Percentiles rank a stretch among this genome's conserved stretches.
These are phyloP conservation scores for Burhinus bistriatus DNA, from an alignment of 2,113 vertebrate species.

Conservation along the genomic window DNA sequence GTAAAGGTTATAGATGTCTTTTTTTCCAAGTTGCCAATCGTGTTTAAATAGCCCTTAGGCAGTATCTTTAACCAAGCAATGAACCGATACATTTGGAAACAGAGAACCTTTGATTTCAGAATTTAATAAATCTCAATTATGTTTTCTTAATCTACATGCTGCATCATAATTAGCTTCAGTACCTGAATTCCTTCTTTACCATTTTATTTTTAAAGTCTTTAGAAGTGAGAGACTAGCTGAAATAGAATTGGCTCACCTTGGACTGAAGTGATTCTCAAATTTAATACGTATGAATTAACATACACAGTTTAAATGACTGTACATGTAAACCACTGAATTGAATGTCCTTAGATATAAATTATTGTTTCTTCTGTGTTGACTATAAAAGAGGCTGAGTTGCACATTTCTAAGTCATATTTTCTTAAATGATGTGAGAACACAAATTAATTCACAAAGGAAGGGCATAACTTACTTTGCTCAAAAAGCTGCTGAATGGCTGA, in stretches of 20 bases:
- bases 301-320: background rate
- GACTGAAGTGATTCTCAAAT: background rate
- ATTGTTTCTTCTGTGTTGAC: background rate
- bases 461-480: background rate
- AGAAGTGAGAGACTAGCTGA: background rate
- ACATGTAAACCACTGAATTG: background rate
- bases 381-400: background rate
- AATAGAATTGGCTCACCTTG: background rate
- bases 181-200: background rate
- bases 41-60: background rate
- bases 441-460: background rate
- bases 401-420: background rate
- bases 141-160: background rate
- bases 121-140: background rate
- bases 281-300: background rate
- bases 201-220: background rate
- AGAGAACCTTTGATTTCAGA: conserved; percentile 10
- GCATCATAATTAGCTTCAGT: background rate
- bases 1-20: background rate
- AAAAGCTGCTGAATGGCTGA: background rate
- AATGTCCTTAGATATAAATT: background rate
- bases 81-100: background rate
- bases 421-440: background rate
- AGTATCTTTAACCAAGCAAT: background rate
- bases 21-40: background rate